Evolutionary conservation across 2,797 vertebrate genomes (phyloP).

Genomic region (Darevskia nairensis): DNA sequence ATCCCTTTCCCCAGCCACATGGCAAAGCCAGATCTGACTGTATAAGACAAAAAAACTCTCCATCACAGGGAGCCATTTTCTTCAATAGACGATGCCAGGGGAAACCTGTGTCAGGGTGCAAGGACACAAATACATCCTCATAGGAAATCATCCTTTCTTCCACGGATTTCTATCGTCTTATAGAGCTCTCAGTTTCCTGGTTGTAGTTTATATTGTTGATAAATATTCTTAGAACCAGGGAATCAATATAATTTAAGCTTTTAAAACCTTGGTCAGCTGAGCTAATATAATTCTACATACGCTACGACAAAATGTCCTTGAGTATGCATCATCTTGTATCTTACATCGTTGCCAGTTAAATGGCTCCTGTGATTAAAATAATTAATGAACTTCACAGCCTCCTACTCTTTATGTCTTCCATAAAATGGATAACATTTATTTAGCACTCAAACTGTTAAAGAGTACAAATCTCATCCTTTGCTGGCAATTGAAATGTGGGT

Average conservation of each 20-base stretch:
- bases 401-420: not conserved
- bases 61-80: not conserved
- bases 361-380: not conserved
- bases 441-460: not conserved
- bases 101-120: too few species aligned
- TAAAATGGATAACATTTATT: slow-evolving; percentile 3
- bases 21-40: too few species aligned
- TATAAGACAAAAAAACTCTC: too few species aligned
- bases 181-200: not conserved
- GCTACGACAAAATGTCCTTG: not conserved
- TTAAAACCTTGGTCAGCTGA: not conserved
- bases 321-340: not conserved
- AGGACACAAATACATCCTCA: too few species aligned
- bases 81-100: not conserved
- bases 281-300: not conserved
- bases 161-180: not conserved
- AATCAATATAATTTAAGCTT: slow-evolving; percentile 1
- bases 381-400: not conserved
- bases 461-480: not conserved
- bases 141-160: not conserved
- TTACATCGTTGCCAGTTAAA: slow-evolving; percentile 10
- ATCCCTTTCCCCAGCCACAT: not conserved
- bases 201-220: not conserved
- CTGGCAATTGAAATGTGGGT: not conserved
- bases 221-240: not conserved